Evolutionary conservation across 2,888 invertebrate genomes (phyloP), one percentile per base, ranked within the genome.

Genomic region (Gibbula magus): DNA sequence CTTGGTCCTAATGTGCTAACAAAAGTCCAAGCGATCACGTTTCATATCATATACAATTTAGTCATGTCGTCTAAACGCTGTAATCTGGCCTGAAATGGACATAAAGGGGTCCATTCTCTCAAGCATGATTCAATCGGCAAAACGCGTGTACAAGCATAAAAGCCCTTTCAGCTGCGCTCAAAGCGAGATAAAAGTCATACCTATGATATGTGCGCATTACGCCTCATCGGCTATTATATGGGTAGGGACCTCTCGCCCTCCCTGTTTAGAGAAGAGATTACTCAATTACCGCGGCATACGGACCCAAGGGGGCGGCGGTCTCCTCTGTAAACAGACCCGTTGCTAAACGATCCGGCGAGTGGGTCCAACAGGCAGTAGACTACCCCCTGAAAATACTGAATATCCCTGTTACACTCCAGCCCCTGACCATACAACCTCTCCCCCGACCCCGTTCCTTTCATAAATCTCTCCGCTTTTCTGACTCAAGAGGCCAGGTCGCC

Each of bases 11-110:
- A 35, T 75, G 53, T 52, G 53, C 18, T 54, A 52, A 75, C 75
- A 75, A 75, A 54, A 20, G 54, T 10, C 8, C 5, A 29, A 29
- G 54, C 29, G 52, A 54, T 75, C 75, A 53, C 53, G n/a, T 75
- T 75, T 75, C 75, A 75, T 75, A 75, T 75, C 75, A 75, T 54
- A 75, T 75, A 52, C 52, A 52, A 53, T 75, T 75, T 35, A 32
- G 32, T 54, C 75, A 35, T 52, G 75, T 39, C 53, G 53, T 18
- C 53, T 75, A 54, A 75, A 75, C 54, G 54, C 32, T 18, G 75
- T 53, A 75, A 75, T 75, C 54, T 53, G 53, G 53, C n/a, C 32
- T 52, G 75, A 54, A 53, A 75, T 75, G 54, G 32, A 29, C 29
- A 75, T 75, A 75, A 75, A 53, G 54, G 54, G 29, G n/a, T 75